Evolutionary conservation across 2,797 vertebrate genomes (phyloP).

Genomic region (Neosalanx taihuensis): DNA sequence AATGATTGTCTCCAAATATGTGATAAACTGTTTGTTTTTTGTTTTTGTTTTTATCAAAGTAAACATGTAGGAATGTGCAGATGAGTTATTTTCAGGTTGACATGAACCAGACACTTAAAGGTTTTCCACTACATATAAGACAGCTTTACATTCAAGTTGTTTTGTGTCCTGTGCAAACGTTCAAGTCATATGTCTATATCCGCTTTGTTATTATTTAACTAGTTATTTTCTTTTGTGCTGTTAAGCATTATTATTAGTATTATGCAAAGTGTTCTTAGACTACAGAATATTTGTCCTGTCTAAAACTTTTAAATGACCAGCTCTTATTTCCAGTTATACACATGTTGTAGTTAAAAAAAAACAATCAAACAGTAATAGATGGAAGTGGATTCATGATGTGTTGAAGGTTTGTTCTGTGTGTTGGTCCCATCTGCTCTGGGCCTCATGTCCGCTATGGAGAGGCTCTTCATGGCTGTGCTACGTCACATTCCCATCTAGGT

Average conservation of each 20-base stretch:
- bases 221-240: constrained; percentile 9
- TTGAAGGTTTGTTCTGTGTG: no score
- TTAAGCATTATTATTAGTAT: constrained; percentile 6
- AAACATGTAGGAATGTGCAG: constrained; percentile 28
- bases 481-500: constrained; percentile 48
- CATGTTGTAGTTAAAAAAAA: no score
- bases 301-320: constrained; percentile 9
- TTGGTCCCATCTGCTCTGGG: no score
- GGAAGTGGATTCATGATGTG: no score
- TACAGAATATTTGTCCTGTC: not conserved
- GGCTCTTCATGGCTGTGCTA: constrained; percentile 41
- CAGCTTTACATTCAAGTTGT: constrained; percentile 4
- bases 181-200: constrained; percentile 3
- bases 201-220: not conserved
- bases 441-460: constrained; percentile 34
- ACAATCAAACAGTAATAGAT: no score
- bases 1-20: constrained; percentile 26
- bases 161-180: constrained; percentile 6
- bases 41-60: constrained; percentile 30
- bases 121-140: not conserved
- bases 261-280: not conserved
- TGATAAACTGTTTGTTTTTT: constrained; percentile 19
- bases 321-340: constrained; percentile 21
- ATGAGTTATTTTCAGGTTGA: constrained; percentile 33
- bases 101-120: constrained; percentile 24